Base-by-base conservation (phyloP, 1,140 invertebrate species). In the Trichogramma pretiosum region DNA sequence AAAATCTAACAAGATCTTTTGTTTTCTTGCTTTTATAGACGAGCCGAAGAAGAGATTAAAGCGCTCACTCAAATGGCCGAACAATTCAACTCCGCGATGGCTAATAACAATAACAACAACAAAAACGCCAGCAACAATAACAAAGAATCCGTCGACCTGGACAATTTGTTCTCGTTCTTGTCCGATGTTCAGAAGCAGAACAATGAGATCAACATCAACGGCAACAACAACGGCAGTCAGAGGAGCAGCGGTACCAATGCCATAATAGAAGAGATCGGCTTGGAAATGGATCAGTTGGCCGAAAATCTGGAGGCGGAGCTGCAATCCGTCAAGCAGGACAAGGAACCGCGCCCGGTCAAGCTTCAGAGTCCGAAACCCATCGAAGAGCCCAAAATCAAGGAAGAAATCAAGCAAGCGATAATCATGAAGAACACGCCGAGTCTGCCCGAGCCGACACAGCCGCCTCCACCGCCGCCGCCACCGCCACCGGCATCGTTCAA, bases 121-220 rank as follows among this genome's bases (percentile, higher is more conserved):
- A 33, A n/a, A 5, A 43, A 49, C 24, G 45, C 33, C 34, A 45
- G 35, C 23, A 39, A 34, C 16, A 37, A 14, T 10, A 38, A 22
- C 2, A 13, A 24, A 30, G 61, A 87, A 46, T 86, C 87, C 1
- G 84, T 94, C 0, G 90, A 94, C 64, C 74, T 96, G 39, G 92
- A 96, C 65, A 91, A 93, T 70, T 75, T 96, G 57, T 96, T 95
- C 69, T 88, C 88, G 37, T 96, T 96, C 64, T 73, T 96, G 8
- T 87, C 87, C 0, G 88, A 92, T 50, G 81, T 89, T 13, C 84
- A 88, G 26, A 70, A 77, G 22, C n/a, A n/a, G n/a, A n/a, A n/a
- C n/a, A n/a, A n/a, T n/a, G n/a, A n/a, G n/a, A n/a, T n/a, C n/a
- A n/a, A n/a, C n/a, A n/a, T n/a, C n/a, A n/a, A n/a, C n/a, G n/a